These are phyloP conservation scores for Phaethon lepturus DNA, from an alignment of 2,113 vertebrate genomes.

Conservation along the genomic window DNA sequence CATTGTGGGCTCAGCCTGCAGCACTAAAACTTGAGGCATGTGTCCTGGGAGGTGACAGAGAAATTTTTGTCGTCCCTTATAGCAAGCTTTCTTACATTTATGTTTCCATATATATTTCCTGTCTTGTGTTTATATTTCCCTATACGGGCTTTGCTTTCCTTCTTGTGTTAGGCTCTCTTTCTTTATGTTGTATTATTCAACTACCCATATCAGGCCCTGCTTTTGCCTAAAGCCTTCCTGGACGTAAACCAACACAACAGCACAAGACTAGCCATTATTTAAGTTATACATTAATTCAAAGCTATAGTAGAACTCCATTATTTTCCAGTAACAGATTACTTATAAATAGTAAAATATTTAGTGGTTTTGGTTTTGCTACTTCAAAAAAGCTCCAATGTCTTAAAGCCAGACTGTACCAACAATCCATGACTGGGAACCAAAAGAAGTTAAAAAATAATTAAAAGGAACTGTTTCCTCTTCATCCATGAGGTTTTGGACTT, in stretches of 20 bases:
- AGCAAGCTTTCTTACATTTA: background rate
- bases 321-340: slow-evolving; percentile 75
- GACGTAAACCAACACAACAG: slow-evolving; percentile 13
- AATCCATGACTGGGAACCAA: slow-evolving; percentile 27
- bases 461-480: background rate
- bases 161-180: background rate
- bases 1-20: background rate
- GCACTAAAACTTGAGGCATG: background rate
- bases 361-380: slow-evolving; percentile 50
- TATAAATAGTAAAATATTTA: slow-evolving; percentile 79
- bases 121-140: background rate
- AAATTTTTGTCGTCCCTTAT: background rate
- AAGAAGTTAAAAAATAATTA: background rate
- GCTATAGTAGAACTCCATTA: slow-evolving; percentile 66
- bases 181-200: background rate
- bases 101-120: background rate
- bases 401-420: slow-evolving; percentile 45
- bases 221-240: slow-evolving; percentile 60
- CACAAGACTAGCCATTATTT: slow-evolving; percentile 43
- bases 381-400: background rate
- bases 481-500: background rate
- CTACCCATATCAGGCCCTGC: background rate
- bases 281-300: slow-evolving; percentile 81
- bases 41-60: background rate
- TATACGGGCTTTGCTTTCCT: background rate